Percentiles rank a stretch among this genome's conserved stretches.
These are phyloP conservation scores for Paramormyrops hopkinsi DNA, from an alignment of 2,797 vertebrate genomes.

Conservation along the genomic window DNA sequence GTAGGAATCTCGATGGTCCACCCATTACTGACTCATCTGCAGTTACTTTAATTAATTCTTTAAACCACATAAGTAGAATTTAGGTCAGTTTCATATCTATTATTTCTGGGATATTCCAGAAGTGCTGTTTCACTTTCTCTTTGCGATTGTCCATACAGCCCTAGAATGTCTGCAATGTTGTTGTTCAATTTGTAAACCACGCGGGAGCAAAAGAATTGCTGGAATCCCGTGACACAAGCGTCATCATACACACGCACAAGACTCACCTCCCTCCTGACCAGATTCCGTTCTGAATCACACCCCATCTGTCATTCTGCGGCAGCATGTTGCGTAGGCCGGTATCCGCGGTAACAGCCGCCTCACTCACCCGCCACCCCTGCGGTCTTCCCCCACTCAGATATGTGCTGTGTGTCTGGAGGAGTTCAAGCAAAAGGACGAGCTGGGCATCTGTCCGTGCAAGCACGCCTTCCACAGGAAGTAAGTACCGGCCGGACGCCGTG, in stretches of 20 bases:
- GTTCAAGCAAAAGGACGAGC: conserved; percentile 95
- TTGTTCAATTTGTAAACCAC: neutral
- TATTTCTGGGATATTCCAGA: neutral
- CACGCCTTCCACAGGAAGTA: conserved; percentile 99
- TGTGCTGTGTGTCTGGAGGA: conserved; percentile 98
- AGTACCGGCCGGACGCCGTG: conserved; percentile 49
- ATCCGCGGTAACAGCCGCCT: neutral
- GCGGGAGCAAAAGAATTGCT: neutral
- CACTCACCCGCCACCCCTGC: neutral
- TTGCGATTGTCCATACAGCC: neutral
- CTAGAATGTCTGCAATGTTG: neutral
- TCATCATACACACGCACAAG: neutral
- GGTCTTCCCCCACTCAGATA: conserved; percentile 55
- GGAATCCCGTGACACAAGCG: neutral
- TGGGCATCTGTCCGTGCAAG: conserved; percentile 98
- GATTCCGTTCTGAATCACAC: neutral
- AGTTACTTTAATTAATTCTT: neutral
- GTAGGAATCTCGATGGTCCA: neutral
- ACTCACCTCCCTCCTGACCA: neutral
- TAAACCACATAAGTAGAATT: neutral
- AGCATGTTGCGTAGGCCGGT: neutral
- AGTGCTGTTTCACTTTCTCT: neutral
- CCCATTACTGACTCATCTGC: neutral
- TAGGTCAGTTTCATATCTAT: neutral
- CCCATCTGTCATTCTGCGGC: neutral